Evolutionary conservation across 2,797 vertebrate genomes (phyloP), one percentile per base, ranked within the genome.

Genomic region (Phataginus tricuspis): DNA sequence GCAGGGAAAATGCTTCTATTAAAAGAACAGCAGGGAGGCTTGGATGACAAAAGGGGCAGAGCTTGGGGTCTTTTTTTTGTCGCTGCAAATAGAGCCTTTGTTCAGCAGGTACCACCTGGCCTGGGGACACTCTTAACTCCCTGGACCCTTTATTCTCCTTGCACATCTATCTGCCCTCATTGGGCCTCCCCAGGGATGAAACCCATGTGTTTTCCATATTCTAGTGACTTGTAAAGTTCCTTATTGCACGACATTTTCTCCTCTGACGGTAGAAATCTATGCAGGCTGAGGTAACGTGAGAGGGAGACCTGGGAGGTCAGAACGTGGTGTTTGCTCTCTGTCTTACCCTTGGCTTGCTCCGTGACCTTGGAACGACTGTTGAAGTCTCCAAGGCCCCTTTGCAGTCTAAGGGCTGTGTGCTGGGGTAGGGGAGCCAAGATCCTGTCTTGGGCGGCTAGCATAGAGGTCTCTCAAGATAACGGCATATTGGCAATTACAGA

Each of bases 1-100:
- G 78, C 95, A 97, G 96, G 88, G 61, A 86, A 96, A 96, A 94
- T 91, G 87, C 90, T 86, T 96, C 97, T 96, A 96, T 91, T 82
- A 98, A 97, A 96, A 98, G 96, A 97, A 97, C 97, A 98, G 98
- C 95, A 95, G 94, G 95, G 95, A 89, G 59, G 83, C 95, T 96
- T 97, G 77, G 91, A 29, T 66, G 88, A 91, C 61, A 19, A 49
- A 94, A 97, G 94, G 82, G 72, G 74, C 42, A 61, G 94, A 57
- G 93, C 85, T 74, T 72, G 91, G 89, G 89, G 84, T 92, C 95
- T 84, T 92, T 82, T 37, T 86, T 96, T 94, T 90, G 91, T 95
- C 13, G 4, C 55, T 49, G 84, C 64, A 82, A 72, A 69, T 14
- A 59, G 45, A 42, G 34, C 71, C 53, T 92, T 93, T 85, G 86